Evolutionary conservation across 2,888 invertebrate species (phyloP), one percentile per base, ranked within the genome.

Genomic region (Adela reaumurella): DNA sequence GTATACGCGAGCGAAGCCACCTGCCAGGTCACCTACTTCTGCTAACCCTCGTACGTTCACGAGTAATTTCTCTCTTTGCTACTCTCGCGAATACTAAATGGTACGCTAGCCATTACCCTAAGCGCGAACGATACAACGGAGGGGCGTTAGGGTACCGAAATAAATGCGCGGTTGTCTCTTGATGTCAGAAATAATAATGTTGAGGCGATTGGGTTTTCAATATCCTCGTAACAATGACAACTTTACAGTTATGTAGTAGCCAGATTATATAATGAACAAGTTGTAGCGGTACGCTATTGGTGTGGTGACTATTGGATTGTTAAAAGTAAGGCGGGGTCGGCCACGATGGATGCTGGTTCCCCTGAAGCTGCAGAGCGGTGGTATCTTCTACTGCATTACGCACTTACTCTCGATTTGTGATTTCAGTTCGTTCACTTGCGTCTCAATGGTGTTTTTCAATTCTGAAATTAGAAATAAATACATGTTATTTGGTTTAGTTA

Each of bases 331-430:
- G 17, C 42, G 42, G 16, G 16, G 42, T 4, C 11, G 5, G 17
- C 11, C 16, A 6, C 17, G 17, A 24, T 35, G 35, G 35, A 3
- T 35, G 8, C 35, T 11, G 35, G 35, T 35, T 8, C n/a, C n/a
- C 35, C 35, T 14, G 24, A 24, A 24, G 24, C 24, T 24, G 24
- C 24, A 8, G 24, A 4, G n/a, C n/a, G n/a, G n/a, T 14, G 35
- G 35, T 14, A 3, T 14, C 3, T 11, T 14, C 35, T 35, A 94
- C 92, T 94, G 94, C 86, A 94, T 88, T 80, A 90, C 92, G 85
- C 94, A 94, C 85, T 92, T 94, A 83, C 92, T 94, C 86, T 95
- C 95, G 81, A 95, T 90, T 84, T 94, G 92, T 74, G 93, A 88
- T 84, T 94, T 95, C 80, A 95, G 85, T 86, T 95, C 94, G 81